Percentiles rank a stretch among this genome's conserved stretches.
These are phyloP conservation scores for Mizuhopecten yessoensis DNA, from an alignment of 1,140 invertebrate species.

Conservation along the genomic window DNA sequence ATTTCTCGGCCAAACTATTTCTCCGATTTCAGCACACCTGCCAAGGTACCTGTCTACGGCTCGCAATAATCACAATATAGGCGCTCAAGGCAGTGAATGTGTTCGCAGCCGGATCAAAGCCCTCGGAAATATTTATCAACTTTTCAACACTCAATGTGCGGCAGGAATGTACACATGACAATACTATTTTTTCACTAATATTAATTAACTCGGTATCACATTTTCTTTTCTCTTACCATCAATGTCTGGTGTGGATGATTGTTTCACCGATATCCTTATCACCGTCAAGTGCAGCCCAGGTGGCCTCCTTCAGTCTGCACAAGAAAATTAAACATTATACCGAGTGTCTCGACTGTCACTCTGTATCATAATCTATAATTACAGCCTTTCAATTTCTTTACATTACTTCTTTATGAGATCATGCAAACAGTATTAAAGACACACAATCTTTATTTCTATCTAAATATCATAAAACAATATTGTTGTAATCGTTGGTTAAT, in stretches of 20 bases:
- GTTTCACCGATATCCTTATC: conserved; percentile 4
- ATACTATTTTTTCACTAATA: neutral
- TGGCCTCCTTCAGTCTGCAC: neutral
- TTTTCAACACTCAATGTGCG: neutral
- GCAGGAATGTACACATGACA: conserved; percentile 22
- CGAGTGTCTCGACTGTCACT: neutral
- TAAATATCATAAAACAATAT: neutral
- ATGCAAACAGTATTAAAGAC: neutral
- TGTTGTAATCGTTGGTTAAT: neutral
- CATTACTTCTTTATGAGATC: neutral
- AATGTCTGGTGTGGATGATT: neutral
- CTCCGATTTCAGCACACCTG: conserved; percentile 17
- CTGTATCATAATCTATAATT: neutral
- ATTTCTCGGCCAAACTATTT: conserved; percentile 41
- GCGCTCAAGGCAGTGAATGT: neutral
- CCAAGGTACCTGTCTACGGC: conserved; percentile 40
- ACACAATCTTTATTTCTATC: neutral
- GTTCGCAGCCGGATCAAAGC: neutral
- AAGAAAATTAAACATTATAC: conserved; percentile 20
- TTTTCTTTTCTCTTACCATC: conserved; percentile 28
- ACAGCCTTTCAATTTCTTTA: neutral
- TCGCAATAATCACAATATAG: conserved; percentile 39
- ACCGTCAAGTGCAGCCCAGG: neutral
- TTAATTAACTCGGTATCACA: neutral
- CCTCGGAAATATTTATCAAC: conserved; percentile 33